These are phyloP conservation scores for Cirrhinus mrigala DNA, from an alignment of 2,797 vertebrate species.

Conservation along the genomic window DNA sequence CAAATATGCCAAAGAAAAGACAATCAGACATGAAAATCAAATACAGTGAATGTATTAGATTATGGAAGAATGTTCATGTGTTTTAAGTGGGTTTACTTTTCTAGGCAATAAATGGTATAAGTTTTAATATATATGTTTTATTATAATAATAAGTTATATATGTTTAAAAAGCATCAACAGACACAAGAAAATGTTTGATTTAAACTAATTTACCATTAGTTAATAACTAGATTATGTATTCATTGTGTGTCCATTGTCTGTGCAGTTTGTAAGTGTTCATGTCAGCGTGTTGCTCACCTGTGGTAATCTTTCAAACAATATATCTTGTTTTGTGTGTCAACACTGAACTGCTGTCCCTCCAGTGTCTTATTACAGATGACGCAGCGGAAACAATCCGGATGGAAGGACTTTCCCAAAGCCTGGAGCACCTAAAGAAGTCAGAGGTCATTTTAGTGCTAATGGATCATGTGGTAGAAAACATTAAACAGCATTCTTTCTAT, in stretches of 20 bases:
- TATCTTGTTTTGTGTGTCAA: conserved; percentile 84
- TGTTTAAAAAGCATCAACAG: background rate
- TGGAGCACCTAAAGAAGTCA: conserved; percentile 84
- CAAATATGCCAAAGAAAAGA: conserved; percentile 50
- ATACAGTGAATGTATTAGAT: background rate
- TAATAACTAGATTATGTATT: background rate
- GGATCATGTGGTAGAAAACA: background rate
- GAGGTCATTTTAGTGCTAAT: conserved; percentile 8
- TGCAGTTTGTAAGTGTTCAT: background rate
- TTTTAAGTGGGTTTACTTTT: background rate
- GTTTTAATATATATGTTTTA: background rate
- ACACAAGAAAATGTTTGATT: background rate
- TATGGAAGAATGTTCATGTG: background rate
- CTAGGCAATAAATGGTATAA: too few relatives aligned
- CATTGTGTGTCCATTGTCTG: background rate
- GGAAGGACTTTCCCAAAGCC: conserved; percentile 87
- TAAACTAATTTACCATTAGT: background rate
- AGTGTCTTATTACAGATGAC: conserved; percentile 86
- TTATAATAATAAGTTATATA: background rate
- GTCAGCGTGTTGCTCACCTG: conserved; percentile 77
- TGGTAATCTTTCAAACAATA: conserved; percentile 92
- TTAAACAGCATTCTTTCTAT: background rate
- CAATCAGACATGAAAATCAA: background rate
- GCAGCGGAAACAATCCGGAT: conserved; percentile 88
- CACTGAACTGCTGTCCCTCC: conserved; percentile 86